phyloP scores from a whole-genome alignment of 2,113 vertebrate genomes.

The Indri indri region DNA sequence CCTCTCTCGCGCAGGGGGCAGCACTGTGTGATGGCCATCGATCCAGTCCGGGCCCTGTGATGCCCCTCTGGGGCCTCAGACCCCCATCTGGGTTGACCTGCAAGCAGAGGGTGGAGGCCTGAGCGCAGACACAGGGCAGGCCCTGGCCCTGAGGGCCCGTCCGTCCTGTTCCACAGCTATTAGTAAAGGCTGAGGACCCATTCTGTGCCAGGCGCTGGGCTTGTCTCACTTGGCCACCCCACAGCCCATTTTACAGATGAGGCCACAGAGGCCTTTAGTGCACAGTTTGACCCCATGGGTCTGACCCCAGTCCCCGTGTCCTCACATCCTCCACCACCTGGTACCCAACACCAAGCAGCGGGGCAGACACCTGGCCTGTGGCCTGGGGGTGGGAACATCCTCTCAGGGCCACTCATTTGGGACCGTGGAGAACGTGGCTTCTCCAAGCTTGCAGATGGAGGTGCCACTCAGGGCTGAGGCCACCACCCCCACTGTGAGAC shows the following conservation, averaged over 20 bases:
- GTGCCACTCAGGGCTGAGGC: not conserved
- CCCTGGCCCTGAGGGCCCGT: not conserved
- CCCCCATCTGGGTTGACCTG: not conserved
- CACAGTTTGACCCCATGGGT: fast-evolving
- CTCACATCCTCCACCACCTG: not conserved
- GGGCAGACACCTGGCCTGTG: not conserved
- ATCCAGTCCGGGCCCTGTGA: not conserved
- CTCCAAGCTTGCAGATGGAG: not conserved
- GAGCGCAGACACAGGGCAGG: not conserved
- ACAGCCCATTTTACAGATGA: not conserved
- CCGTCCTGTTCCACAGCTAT: not conserved
- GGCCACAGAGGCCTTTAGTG: not conserved
- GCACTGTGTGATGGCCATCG: not conserved
- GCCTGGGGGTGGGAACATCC: not conserved
- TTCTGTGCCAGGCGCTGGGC: fast-evolving
- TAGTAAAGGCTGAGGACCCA: not conserved
- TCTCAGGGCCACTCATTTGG: not conserved
- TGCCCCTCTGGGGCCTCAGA: not conserved
- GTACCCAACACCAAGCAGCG: not conserved
- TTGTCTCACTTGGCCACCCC: not conserved
- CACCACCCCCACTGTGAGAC: not conserved
- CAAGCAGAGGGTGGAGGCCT: not conserved
- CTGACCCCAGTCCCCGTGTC: not conserved
- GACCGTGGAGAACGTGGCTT: not conserved
- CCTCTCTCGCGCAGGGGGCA: not conserved